Evolutionary conservation across 2,113 vertebrate genomes (phyloP).

Genomic region (Centropus bengalensis): DNA sequence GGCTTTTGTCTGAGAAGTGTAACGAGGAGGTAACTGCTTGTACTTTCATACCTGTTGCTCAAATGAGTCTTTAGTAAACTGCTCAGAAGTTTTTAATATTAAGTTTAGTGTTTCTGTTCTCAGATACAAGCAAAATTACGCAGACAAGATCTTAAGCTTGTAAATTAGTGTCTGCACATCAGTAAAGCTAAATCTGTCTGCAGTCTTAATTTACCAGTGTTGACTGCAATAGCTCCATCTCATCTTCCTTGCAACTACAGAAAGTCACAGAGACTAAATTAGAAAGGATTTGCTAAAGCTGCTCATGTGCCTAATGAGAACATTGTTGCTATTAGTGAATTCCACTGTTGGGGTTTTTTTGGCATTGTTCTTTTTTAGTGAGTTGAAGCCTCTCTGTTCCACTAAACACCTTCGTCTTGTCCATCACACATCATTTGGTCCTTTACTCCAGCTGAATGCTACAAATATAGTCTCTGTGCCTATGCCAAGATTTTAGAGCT

Average conservation of each 20-base stretch:
- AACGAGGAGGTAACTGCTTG: rapidly evolving
- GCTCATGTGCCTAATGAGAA: neutral
- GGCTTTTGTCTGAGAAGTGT: neutral
- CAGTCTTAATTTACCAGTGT: neutral
- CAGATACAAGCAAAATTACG: neutral
- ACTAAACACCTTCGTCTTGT: neutral
- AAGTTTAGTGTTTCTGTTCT: neutral
- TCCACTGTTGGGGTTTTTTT: neutral
- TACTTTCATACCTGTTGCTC: neutral
- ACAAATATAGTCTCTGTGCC: neutral
- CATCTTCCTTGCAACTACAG: neutral
- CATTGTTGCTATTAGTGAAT: neutral
- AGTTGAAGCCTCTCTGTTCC: neutral
- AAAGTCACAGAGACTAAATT: neutral
- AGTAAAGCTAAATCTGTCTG: neutral
- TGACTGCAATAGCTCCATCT: neutral
- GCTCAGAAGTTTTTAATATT: neutral
- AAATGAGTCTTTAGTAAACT: neutral
- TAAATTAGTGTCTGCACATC: neutral
- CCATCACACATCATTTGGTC: neutral
- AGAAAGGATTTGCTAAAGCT: neutral
- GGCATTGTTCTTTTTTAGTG: neutral
- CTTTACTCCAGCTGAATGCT: neutral
- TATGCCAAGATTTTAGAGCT: neutral
- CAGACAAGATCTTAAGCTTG: neutral